These are phyloP conservation scores for Pycnonotus jocosus DNA, from an alignment of 2,113 vertebrate genomes.

Conservation along the genomic window DNA sequence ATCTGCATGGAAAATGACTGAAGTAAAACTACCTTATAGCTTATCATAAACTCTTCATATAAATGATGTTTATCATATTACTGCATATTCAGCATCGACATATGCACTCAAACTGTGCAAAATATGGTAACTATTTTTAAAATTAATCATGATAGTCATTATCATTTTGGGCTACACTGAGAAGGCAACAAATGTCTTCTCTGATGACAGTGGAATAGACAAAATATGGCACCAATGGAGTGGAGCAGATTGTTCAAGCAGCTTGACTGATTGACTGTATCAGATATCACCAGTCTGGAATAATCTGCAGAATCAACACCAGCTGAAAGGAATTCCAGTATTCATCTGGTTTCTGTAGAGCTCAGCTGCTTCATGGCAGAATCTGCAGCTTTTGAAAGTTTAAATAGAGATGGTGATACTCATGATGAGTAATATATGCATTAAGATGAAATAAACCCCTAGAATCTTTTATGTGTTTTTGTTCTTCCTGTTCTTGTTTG, in stretches of 20 bases:
- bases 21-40: not conserved
- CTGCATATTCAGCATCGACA: not conserved
- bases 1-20: not conserved
- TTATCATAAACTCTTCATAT: not conserved
- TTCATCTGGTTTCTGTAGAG: not conserved
- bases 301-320: slow-evolving; percentile 1
- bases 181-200: not conserved
- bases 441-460: not conserved
- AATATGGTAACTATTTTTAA: not conserved
- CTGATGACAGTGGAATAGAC: not conserved
- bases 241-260: slow-evolving; percentile 34
- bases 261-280: slow-evolving; percentile 5
- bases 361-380: not conserved
- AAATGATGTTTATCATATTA: not conserved
- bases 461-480: not conserved
- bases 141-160: not conserved
- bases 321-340: not conserved
- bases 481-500: not conserved
- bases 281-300: slow-evolving; percentile 5
- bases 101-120: not conserved
- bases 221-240: slow-evolving; percentile 11
- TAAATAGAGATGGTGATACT: not conserved
- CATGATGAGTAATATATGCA: not conserved
- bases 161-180: not conserved
- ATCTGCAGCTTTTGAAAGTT: not conserved